Conservation (phyloP, 2,113 vertebrate genomes). For the Cyanoliseus patagonus region DNA sequence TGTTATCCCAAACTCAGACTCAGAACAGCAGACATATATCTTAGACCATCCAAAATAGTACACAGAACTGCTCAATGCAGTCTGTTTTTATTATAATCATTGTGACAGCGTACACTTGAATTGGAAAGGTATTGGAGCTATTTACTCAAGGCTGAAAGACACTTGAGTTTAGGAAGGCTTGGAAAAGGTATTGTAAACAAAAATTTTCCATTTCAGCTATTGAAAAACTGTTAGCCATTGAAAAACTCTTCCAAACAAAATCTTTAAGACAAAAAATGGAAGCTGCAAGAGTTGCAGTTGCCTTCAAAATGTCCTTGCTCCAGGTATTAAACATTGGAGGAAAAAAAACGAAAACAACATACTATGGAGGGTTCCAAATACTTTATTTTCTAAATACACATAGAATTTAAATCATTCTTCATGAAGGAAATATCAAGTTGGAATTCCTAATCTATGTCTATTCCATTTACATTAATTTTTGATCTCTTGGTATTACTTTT, state of each 20-base stretch:
- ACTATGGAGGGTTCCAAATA: background rate
- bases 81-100: background rate
- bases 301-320: background rate
- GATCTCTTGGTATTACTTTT: background rate
- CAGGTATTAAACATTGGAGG: background rate
- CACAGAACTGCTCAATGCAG: background rate
- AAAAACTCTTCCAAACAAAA: background rate
- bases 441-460: background rate
- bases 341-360: background rate
- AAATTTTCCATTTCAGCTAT: background rate
- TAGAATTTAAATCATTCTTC: background rate
- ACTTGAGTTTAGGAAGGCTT: background rate
- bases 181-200: background rate
- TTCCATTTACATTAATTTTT: background rate
- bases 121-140: background rate
- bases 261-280: background rate
- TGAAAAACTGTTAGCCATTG: background rate
- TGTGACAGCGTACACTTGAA: background rate
- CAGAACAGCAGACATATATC: background rate
- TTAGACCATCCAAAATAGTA: background rate
- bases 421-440: background rate
- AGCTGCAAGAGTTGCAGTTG: background rate
- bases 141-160: background rate
- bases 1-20: background rate
- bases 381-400: background rate